Base-by-base conservation (phyloP, 1,140 invertebrate genomes). In the Drosophila kepulauana region DNA sequence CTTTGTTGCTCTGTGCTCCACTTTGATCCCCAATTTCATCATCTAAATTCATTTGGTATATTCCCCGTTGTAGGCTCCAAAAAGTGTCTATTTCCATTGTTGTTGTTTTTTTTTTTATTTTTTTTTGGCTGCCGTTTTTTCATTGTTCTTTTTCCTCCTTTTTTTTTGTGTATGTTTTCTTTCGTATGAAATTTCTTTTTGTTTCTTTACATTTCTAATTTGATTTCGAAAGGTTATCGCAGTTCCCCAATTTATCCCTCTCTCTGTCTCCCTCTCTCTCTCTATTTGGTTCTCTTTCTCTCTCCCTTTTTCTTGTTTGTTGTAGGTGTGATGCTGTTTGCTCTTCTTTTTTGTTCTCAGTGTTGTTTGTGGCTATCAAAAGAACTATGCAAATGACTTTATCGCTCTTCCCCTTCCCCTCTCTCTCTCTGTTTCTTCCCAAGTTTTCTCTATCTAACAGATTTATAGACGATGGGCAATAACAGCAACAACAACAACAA, bases 371-470 rank as follows among this genome's bases (percentile, higher is more conserved):
- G 73, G 57, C 48, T 72, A 72, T 79, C 74, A 77, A 77, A 76
- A 76, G 77, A 89, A 75, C 85, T 88, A 88, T 89, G 85, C 85
- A 88, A 88, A 88, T 88, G 85, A 89, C 85, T 88, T 88, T 89
- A 88, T 88, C 85, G 80, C 71, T 68, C 28, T 13, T 43, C 45
- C 28, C 13, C 35, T 25, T 6, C 16, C 51, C 48, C 64, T 57
- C 45, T 52, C 43, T 54, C 51, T 10, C 35, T 59, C 13, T 66
- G 1, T 20, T 3, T 20, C 20, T 20, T 20, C 20, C 20, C 20
- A 20, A 20, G 20, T 20, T 52, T 43, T 54, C 56, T 10, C 35
- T 59, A 11, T 66, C 66, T 58, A 10, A 73, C 49, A 72, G 80
- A 80, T 88, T 82, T 82, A 87, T 77, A 75, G 84, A 80, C 59